Percentiles rank a stretch among this genome's conserved stretches.
These are phyloP conservation scores for Kryptopterus vitreolus DNA, from an alignment of 2,797 vertebrate genomes.

Conservation along the genomic window DNA sequence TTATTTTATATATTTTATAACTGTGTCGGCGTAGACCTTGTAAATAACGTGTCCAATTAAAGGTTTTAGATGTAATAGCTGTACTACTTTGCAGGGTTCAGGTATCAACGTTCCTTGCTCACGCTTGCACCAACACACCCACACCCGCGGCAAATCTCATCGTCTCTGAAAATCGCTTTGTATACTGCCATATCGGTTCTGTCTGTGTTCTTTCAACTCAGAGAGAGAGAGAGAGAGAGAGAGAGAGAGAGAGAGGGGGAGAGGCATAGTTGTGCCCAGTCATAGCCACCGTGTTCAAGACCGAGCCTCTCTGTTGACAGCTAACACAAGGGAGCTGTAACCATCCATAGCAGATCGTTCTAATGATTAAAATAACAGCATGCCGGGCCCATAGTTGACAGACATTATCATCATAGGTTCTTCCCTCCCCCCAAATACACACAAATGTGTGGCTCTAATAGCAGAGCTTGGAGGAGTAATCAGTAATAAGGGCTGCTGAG, in stretches of 20 bases:
- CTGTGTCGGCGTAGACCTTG: not conserved
- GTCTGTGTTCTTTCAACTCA: not conserved
- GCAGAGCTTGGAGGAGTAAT: conserved; percentile 19
- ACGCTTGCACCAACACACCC: not conserved
- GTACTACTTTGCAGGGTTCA: not conserved
- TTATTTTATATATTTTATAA: no score
- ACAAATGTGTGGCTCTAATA: conserved; percentile 25
- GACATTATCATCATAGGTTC: conserved; percentile 21
- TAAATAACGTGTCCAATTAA: not conserved
- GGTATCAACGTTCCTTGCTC: not conserved
- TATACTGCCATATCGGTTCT: conserved; percentile 25
- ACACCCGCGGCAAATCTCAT: not conserved
- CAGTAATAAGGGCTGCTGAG: conserved; percentile 7
- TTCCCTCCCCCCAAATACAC: not conserved
- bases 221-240: not conserved
- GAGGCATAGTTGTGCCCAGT: not conserved
- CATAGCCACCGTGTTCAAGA: not conserved
- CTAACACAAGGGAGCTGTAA: not conserved
- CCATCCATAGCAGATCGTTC: not conserved
- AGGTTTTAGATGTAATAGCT: not conserved
- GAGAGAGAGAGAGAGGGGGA: no score
- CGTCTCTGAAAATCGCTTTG: conserved; percentile 13
- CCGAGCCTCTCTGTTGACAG: not conserved
- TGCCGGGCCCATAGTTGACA: conserved; percentile 1
- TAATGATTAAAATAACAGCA: conserved; percentile 17